A percentile compares a stretch with the other conserved stretches of the same genome.
These are phyloP conservation scores for Peromyscus leucopus DNA, from an alignment of 2,113 vertebrate species.

Conservation along the genomic window DNA sequence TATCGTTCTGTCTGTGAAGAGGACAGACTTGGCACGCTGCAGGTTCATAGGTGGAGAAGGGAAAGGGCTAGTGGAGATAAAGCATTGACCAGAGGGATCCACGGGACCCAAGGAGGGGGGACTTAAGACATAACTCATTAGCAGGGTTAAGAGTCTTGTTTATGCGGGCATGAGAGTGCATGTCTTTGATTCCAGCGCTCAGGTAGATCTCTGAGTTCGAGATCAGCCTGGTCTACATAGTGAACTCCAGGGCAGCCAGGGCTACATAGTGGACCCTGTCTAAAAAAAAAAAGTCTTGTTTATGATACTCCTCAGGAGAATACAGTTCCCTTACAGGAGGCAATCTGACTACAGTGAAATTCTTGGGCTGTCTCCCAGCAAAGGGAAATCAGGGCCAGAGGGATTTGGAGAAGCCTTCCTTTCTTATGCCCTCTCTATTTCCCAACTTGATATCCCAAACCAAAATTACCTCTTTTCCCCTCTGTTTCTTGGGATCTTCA, in stretches of 20 bases:
- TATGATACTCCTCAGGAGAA: not conserved
- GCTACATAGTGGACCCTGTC: no score
- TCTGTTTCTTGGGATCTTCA: not conserved
- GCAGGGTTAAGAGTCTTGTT: not conserved
- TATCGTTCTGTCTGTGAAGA: not conserved
- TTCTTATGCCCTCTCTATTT: not conserved
- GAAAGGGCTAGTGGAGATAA: not conserved
- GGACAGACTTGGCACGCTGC: not conserved
- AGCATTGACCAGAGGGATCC: not conserved
- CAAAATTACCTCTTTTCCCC: slow-evolving; percentile 10
- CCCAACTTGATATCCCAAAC: not conserved
- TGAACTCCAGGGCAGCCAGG: no score
- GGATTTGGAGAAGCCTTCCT: not conserved
- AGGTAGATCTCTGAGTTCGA: no score
- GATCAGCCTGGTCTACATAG: no score
- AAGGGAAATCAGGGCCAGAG: not conserved
- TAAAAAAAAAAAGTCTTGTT: not conserved
- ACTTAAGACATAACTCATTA: not conserved
- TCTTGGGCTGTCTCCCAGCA: not conserved
- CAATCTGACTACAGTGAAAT: not conserved
- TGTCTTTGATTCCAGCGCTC: no score
- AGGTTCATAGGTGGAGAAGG: not conserved
- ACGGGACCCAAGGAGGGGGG: not conserved
- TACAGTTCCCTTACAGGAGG: not conserved
- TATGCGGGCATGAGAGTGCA: not conserved